Evolutionary conservation across 23 tunicate genomes (phyloP), one percentile per base, ranked within the genome.

Genomic region (Corella eumyota): DNA sequence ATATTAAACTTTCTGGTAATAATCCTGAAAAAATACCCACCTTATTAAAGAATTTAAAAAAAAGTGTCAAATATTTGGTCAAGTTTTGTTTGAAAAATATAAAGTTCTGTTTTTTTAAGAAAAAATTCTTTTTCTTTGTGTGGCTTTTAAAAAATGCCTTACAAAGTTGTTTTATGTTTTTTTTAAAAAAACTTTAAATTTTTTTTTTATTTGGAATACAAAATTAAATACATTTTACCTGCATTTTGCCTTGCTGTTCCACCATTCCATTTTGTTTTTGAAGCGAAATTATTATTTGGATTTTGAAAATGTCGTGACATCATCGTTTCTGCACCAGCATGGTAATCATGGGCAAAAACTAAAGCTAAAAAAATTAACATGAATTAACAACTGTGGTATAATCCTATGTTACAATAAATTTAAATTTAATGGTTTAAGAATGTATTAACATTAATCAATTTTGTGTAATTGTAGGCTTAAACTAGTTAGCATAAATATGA

Each of bases 251-350:
- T 35, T 7, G 75, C 34, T 11, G 78, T 72, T 59, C 81, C 81
- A 34, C 97, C 97, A 53, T 68, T 68, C 88, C 97, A 90, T 45
- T 80, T 75, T 44, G 75, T 53, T 54, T 90, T 75, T 40, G 86
- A 71, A 19, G 95, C 86, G 71, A 68, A 81, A 34, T 77, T 75
- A 32, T 77, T 78, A 66, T 57, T 72, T 20, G 85, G 70, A 45
- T 75, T 81, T 56, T 70, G 82, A 46, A 92, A 92, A 40, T 92
- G 98, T 9, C 93, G 75, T 3, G 70, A 29, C 93, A 92, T 83
- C 73, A 92, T 37, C 9, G 98, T 83, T 47, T 92, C 87, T 13
- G 93, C 98, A 1, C 80, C 86, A 25, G 98, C 82, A 68, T 92
- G 77, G 62, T 76, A 92, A 48, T 92, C 98, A 51, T 92, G 92